Conservation (phyloP, 1,140 invertebrate genomes). For the Trichomalopsis sarcophagae region DNA sequence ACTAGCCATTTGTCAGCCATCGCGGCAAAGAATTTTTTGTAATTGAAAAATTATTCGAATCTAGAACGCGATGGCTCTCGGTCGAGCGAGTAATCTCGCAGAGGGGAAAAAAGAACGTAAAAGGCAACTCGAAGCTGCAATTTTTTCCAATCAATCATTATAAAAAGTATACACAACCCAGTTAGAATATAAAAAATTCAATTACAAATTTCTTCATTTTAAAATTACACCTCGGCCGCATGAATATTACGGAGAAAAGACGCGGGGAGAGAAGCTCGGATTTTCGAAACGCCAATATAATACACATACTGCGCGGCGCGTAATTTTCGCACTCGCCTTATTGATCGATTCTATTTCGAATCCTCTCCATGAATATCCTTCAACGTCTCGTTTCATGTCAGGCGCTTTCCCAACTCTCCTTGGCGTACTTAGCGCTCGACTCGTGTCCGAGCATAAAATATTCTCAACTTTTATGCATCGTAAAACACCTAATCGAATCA, state of each 20-base stretch:
- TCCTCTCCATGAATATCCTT: background rate
- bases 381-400: slow-evolving; percentile 7
- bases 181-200: background rate
- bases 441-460: slow-evolving; percentile 16
- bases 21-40: background rate
- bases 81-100: too few relatives aligned
- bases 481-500: slow-evolving; percentile 34
- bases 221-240: background rate
- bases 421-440: slow-evolving; percentile 10
- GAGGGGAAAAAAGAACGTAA: too few relatives aligned
- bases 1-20: too few relatives aligned
- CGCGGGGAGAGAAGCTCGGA: too few relatives aligned
- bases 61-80: background rate
- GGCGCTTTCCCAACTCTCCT: slow-evolving; percentile 16
- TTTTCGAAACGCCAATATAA: background rate
- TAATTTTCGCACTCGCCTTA: slow-evolving; percentile 7
- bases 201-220: background rate
- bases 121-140: background rate
- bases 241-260: too few relatives aligned
- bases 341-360: slow-evolving; percentile 32
- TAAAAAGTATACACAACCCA: background rate
- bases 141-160: background rate
- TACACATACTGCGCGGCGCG: background rate
- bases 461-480: slow-evolving; percentile 35
- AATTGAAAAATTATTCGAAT: background rate